Base-by-base conservation (phyloP, 1,140 invertebrate species). In the Arctopsyche grandis region DNA sequence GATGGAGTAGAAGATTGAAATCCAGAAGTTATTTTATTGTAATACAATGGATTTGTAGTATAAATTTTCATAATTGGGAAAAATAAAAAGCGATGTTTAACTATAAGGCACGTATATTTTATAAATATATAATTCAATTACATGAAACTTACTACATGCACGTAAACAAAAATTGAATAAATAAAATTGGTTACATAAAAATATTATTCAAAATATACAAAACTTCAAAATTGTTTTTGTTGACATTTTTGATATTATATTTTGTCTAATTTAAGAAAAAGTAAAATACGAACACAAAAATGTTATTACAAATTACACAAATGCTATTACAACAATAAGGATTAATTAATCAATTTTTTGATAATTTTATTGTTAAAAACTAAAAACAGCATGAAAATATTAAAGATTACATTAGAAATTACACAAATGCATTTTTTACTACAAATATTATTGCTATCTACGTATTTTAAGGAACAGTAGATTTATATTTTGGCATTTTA, bases 401-500 rank as follows among this genome's bases (percentile, higher is more conserved):
- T 19, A 66, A 16, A 1, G 60, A 66, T 66, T 66, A 19, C 19
- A 66, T 26, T 66, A 66, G 9, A 22, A 26, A 26, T 19, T 26
- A 66, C 63, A 66, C n/a, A 66, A 66, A 66, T 66, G 63, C 63
- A 66, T 14, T 66, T 60, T 71, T 16, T 12, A 71, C 38, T 48
- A 71, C 69, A 46, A 46, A 46, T 71, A 71, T 71, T 44, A 71
- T 71, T 71, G 44, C 44, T 71, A 71, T 46, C 44, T 71, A 71
- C 29, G 16, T 71, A 71, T 76, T 56, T 76, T 38, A 76, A 76
- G 74, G 74, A 76, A 76, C 74, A 76, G 74, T 76, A 52, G 74
- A 76, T 43, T 76, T 43, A 76, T 76, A 63, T 76, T 76, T 76
- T 76, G 74, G 74, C 74, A 76, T 76, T 76, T 76, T 76, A 56